Base-by-base conservation (phyloP, 2,888 invertebrate genomes). In the Fragum whitleyi region DNA sequence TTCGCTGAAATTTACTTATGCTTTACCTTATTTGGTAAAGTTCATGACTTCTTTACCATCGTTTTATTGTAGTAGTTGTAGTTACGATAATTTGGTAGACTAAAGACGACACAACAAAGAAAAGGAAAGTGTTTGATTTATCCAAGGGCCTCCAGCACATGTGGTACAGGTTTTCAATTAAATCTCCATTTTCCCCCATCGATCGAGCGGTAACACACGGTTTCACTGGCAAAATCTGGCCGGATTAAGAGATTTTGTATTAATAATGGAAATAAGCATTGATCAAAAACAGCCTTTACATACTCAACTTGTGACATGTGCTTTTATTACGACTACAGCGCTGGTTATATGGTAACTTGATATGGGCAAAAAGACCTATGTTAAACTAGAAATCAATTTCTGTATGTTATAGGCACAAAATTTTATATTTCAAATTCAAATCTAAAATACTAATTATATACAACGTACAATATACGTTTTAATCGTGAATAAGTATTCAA, bases 201-300 rank as follows among this genome's bases (percentile, higher is more conserved):
- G 65, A 65, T 65, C 65, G 42, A 2, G 11, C 2, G 39, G 65
- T 65, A 65, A 65, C 65, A 65, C 65, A 42, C 21, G 39, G 36
- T 23, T 23, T 21, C 6, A 16, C n/a, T 65, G 42, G 21, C 36
- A 65, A 39, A 39, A n/a, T 5, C 2, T 32, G 32, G 2, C 57
- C 14, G 65, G 65, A 65, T 65, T 65, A 65, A 42, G 65, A 11
- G 65, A 42, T 65, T 65, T 65, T 42, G 65, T 36, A 65, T 65
- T 65, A 42, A 42, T 42, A 65, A 65, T 65, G 65, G 65, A 65
- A 65, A 65, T 65, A 42, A 65, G 65, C 42, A 65, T 65, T 42
- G 65, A 65, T 39, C 42, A 5, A 65, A 42, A 42, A n/a, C 42
- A 11, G 42, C n/a, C 65, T 19, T 42, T 65, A 42, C 65, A 39